A percentile compares a stretch with the other conserved stretches of the same genome.
Evolutionary conservation across 2,888 invertebrate species (phyloP).

Genomic region (Actias luna): DNA sequence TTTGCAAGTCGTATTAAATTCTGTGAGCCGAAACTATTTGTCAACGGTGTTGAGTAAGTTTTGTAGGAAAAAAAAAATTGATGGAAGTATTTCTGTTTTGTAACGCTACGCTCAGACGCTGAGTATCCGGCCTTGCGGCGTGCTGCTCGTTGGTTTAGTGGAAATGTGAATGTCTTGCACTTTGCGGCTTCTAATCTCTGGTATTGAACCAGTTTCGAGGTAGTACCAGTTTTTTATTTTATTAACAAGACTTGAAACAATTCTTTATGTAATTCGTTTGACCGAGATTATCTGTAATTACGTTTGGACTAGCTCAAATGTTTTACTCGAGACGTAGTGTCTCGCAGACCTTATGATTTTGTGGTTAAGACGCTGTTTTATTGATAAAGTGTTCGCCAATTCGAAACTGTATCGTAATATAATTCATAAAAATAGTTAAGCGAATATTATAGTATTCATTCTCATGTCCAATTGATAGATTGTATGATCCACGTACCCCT

Average conservation of each 20-base stretch:
- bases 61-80: conserved; percentile 18
- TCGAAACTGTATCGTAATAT: neutral
- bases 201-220: conserved; percentile 15
- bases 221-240: neutral
- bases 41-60: conserved; percentile 63
- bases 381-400: neutral
- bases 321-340: neutral
- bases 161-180: conserved; percentile 34
- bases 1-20: conserved; percentile 70
- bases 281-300: neutral
- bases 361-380: neutral
- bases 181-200: conserved; percentile 10
- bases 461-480: no score
- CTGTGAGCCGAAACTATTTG: conserved; percentile 54
- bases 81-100: conserved; percentile 40
- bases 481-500: no score
- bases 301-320: neutral
- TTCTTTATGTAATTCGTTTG: conserved; percentile 10
- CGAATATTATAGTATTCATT: no score
- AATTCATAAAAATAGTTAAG: neutral
- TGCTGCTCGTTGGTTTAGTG: conserved; percentile 27
- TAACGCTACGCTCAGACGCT: conserved; percentile 34
- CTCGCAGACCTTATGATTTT: neutral
- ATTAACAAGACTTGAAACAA: conserved; percentile 3
- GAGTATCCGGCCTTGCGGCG: conserved; percentile 40